A percentile compares a stretch with the other conserved stretches of the same genome.
phyloP scores from a whole-genome alignment of 1,140 invertebrate genomes.

The Aphelenchoides fujianensis region DNA sequence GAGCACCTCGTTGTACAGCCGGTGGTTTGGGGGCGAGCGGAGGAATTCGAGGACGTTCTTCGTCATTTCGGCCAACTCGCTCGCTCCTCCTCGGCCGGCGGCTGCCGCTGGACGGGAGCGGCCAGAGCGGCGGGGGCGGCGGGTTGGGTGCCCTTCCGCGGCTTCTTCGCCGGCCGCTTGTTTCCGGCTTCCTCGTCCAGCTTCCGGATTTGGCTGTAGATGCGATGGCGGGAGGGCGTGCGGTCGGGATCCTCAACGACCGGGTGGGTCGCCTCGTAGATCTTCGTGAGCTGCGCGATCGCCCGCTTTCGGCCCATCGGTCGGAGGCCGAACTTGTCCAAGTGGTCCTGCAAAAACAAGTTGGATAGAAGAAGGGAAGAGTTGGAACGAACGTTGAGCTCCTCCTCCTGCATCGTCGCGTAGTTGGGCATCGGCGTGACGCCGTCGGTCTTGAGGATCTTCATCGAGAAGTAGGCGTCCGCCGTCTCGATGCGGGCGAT shows the following conservation, averaged over 20 bases:
- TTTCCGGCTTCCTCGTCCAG: not conserved
- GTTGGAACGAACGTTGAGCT: constrained; percentile 17
- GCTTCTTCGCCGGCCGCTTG: not conserved
- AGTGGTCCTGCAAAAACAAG: constrained; percentile 12
- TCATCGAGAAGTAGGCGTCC: constrained; percentile 15
- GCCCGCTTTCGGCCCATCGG: constrained; percentile 20
- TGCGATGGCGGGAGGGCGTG: not conserved
- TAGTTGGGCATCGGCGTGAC: constrained; percentile 23
- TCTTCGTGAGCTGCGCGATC: constrained; percentile 1
- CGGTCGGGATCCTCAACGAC: not conserved
- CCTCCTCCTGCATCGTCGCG: constrained; percentile 9
- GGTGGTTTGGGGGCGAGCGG: not conserved
- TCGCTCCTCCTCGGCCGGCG: not conserved
- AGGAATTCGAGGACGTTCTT: not conserved
- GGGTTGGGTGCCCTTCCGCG: not conserved
- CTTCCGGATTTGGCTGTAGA: constrained; percentile 19
- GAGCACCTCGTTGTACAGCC: not conserved
- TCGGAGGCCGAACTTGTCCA: not conserved
- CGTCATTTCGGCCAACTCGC: not conserved
- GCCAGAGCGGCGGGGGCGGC: not conserved
- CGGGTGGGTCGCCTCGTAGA: constrained; percentile 15
- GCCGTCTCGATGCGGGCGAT: not conserved
- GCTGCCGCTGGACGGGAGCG: not conserved
- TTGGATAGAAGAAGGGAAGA: not conserved
- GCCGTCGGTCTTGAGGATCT: constrained; percentile 7